phyloP scores from a whole-genome alignment of 2,797 vertebrate genomes.

The Babyrousa celebensis region DNA sequence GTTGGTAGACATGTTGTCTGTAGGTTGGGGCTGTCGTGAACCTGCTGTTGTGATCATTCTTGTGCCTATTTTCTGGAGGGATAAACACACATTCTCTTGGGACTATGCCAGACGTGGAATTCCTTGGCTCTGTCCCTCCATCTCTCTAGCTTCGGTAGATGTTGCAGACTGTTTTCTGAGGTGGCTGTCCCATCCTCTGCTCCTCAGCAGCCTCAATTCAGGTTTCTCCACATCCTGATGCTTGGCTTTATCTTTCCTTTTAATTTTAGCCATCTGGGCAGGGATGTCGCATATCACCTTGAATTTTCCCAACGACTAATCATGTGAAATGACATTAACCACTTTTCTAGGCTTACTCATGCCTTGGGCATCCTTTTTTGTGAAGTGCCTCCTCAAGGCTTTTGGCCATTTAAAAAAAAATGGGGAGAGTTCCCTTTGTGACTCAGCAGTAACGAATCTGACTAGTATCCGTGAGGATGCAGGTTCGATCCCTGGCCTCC shows the following conservation, averaged over 20 bases:
- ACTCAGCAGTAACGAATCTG: too few relatives aligned
- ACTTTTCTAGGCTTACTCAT: background rate
- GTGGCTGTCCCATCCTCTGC: accelerated
- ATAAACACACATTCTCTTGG: background rate
- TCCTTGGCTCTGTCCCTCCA: background rate
- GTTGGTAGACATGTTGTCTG: background rate
- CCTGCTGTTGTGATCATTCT: background rate
- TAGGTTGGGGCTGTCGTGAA: background rate
- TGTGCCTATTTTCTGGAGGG: background rate
- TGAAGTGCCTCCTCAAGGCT: background rate
- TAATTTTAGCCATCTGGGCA: background rate
- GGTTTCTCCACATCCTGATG: background rate
- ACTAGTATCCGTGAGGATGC: too few relatives aligned
- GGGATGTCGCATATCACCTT: background rate
- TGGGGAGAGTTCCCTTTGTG: too few relatives aligned
- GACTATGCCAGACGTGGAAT: accelerated
- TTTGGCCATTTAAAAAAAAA: background rate
- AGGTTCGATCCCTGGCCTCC: too few relatives aligned
- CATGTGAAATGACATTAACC: background rate
- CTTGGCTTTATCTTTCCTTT: background rate
- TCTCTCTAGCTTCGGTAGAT: background rate
- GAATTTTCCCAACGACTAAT: background rate
- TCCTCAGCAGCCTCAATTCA: background rate
- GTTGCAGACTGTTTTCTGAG: background rate
- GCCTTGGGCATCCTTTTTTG: background rate